Base-by-base conservation (phyloP, 2,888 invertebrate genomes). In the Dendrolimus pini region DNA sequence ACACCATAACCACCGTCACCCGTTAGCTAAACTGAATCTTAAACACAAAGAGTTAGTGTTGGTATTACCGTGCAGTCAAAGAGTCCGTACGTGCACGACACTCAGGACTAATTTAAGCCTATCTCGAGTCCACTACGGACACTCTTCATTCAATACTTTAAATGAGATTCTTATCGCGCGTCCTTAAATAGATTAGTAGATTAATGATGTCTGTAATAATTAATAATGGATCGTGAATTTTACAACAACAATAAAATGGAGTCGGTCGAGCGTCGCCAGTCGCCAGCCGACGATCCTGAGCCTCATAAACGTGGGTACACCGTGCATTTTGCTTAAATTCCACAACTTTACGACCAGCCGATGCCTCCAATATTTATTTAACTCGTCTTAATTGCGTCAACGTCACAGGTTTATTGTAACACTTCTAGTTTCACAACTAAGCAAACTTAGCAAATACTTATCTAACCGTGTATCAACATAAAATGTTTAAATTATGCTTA, bases 111-210 rank as follows among this genome's bases (percentile, higher is more conserved):
- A 85, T 88, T 86, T 86, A 88, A 87, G 86, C 86, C 89, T 89
- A 89, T 89, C 89, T 89, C 83, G 80, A 85, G 82, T 84, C 88
- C 87, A 86, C 86, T 87, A 83, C 86, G 80, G 81, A 87, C 89
- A 89, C 89, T 89, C 88, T 89, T 89, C 89, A 89, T 89, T 89
- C 89, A 89, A 89, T 89, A 87, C 89, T 88, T 90, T 89, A 91
- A 90, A 90, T 89, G 88, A 91, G 91, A 91, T 91, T 87, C 88
- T 90, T 90, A 91, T 91, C 91, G 83, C 75, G 75, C 84, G 80
- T 87, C 89, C 89, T 89, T 90, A 89, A 89, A 90, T 90, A 90
- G 89, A 89, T 89, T 89, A 90, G 86, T 89, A 89, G 89, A 90
- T 90, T 90, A 89, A 90, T 90, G 89, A 89, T 87, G 89, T 83